phyloP scores from a whole-genome alignment of 2,888 invertebrate species.

The Diabrotica balteata region DNA sequence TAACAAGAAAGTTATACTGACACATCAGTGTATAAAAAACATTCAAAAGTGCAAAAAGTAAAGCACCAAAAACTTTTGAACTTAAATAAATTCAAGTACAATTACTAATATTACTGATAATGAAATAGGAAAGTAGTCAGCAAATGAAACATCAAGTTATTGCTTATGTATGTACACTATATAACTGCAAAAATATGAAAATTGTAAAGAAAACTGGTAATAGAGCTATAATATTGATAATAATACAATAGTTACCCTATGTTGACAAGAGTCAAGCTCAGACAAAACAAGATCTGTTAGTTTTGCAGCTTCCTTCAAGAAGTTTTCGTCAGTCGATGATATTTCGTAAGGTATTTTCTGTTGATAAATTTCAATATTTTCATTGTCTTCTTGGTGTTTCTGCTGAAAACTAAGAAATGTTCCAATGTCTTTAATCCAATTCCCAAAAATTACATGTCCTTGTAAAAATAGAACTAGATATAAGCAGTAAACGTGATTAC shows the following conservation, averaged over 20 bases:
- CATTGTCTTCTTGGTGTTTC: slow-evolving; percentile 25
- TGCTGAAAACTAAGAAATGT: slow-evolving; percentile 45
- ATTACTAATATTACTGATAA: no score
- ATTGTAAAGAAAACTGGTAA: no score
- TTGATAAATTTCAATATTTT: slow-evolving; percentile 43
- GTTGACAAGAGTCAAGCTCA: slow-evolving; percentile 70
- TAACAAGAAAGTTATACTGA: no score
- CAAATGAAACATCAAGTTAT: no score
- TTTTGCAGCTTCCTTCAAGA: slow-evolving; percentile 68
- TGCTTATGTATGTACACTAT: no score
- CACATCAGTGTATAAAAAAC: no score
- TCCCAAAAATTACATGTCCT: slow-evolving; percentile 6
- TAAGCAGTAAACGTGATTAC: not conserved
- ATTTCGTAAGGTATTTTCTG: slow-evolving; percentile 64
- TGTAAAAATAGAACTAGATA: slow-evolving; percentile 10
- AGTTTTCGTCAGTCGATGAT: slow-evolving; percentile 67
- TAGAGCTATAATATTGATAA: no score
- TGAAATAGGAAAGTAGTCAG: no score
- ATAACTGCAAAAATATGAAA: no score
- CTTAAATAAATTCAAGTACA: no score
- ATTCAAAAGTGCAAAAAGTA: no score
- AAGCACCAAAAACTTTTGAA: no score
- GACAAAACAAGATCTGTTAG: slow-evolving; percentile 65
- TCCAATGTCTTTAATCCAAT: slow-evolving; percentile 32
- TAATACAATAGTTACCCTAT: slow-evolving; percentile 59